A percentile compares a stretch with the other conserved stretches of the same genome.
phyloP scores from a whole-genome alignment of 2,113 vertebrate genomes.

The Corythaeola cristata region DNA sequence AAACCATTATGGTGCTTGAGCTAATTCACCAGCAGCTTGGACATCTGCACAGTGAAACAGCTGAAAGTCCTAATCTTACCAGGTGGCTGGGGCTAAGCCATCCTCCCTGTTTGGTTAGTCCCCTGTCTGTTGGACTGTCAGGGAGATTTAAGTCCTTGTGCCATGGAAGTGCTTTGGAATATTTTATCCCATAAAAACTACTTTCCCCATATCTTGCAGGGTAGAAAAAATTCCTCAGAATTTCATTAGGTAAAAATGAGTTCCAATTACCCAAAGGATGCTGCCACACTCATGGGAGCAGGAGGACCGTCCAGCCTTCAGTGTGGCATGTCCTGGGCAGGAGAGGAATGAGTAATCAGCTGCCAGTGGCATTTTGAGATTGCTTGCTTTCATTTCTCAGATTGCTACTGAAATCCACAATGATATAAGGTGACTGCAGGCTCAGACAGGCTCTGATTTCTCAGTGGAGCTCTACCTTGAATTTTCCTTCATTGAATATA shows the following conservation, averaged over 20 bases:
- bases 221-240: not conserved
- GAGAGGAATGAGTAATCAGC: not conserved
- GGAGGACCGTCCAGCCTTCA: not conserved
- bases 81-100: not conserved
- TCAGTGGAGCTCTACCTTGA: not conserved
- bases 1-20: not conserved
- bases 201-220: not conserved
- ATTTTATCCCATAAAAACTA: not conserved
- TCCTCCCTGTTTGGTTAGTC: accelerated
- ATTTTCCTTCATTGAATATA: not conserved
- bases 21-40: not conserved
- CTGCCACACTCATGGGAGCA: not conserved
- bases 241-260: not conserved
- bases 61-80: not conserved
- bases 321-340: not conserved
- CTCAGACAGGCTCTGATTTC: not conserved
- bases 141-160: not conserved
- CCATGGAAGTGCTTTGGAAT: not conserved
- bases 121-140: not conserved
- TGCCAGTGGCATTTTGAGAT: not conserved
- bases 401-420: not conserved
- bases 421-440: not conserved
- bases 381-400: not conserved
- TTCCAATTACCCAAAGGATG: not conserved
- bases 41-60: not conserved